Evolutionary conservation across 2,888 invertebrate species (phyloP), one percentile per base, ranked within the genome.

Genomic region (Nemotelus pantherinus): DNA sequence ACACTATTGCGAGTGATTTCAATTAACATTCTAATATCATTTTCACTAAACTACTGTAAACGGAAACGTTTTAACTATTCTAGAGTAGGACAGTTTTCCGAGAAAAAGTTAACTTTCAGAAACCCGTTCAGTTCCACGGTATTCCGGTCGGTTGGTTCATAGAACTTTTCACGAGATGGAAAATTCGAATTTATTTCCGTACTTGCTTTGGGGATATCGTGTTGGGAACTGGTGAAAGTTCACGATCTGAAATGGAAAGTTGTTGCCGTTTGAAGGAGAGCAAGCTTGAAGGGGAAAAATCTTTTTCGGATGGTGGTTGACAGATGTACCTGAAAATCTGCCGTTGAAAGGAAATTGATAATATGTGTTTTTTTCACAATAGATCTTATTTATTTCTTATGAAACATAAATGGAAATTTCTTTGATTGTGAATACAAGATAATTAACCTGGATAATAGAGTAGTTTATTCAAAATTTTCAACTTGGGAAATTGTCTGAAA

Each of bases 51-150:
- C 5, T 41, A 65, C 65, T 7, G 7, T 65, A 47, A 7, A 7
- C 45, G n/a, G 7, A 9, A 65, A 68, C 25, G 48, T 44, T 41
- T 25, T 39, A 39, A 72, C 39, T 25, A 68, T 39, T 10, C 65
- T 10, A 7, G 65, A 25, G 25, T 25, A 25, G 25, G 25, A 25
- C 25, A 25, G 25, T 25, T 25, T 25, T 25, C 25, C 25, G 25
- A 25, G 25, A 25, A 25, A 25, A 25, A 25, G 25, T 25, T 25
- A 70, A 67, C 50, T 67, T 72, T 72, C 60, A 3, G 58, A 72
- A 72, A 58, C 72, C 72, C 60, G 72, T 72, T 72, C 48, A 45
- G 45, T 72, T 57, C 7, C 47, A 6, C 47, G 47, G 65, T 60
- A n/a, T 57, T 2, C 57, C 57, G 57, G 57, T 25, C 25, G 25